Base-by-base conservation (phyloP, 2,797 vertebrate genomes). In the Poecile montanus region DNA sequence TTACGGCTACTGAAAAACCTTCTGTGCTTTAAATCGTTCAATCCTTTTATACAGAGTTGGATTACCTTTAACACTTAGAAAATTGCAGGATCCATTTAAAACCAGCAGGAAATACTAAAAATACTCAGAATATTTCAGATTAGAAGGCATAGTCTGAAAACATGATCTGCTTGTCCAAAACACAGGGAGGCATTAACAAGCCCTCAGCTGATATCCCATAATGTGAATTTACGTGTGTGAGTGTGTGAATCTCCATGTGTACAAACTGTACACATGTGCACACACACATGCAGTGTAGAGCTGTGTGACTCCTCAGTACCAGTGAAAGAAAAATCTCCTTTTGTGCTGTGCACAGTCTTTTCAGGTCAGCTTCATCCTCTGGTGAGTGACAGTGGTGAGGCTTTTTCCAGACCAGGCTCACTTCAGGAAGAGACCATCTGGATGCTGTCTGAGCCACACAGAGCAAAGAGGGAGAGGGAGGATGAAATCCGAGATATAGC, bases 361-460 rank as follows among this genome's bases (percentile, higher is more conserved):
- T 81, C 44, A 75, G 73, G 54, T 68, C 82, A 91, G 78, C 78
- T 72, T 63, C 13, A 2, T 56, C n/a, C 51, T 75, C 62, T 72
- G 51, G 51, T 56, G 61, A 91, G 78, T 50, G 82, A 66, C 85
- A 91, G 53, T 0, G 2, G 20, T 1, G 16, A 72, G 44, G 44
- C 38, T 88, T 56, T 70, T 89, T 81, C 93, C 89, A 91, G 93
- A 93, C 73, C 32, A 78, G 40, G 40, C 82, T 91, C 58, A 32
- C 48, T 61, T 84, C 36, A 73, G 79, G 62, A 94, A 25, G 38
- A 56, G 79, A 84, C 91, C 92, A 96, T 91, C 89, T 95, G 96
- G 87, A 70, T 19, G 29, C 51, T 66, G 70, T 81, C 91, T 93
- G 86, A 91, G 62, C 80, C 7, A 11, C 62, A 45, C 54, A 81